Conservation (phyloP, 2,888 invertebrate species). For the Gnatocerus cornutus region DNA sequence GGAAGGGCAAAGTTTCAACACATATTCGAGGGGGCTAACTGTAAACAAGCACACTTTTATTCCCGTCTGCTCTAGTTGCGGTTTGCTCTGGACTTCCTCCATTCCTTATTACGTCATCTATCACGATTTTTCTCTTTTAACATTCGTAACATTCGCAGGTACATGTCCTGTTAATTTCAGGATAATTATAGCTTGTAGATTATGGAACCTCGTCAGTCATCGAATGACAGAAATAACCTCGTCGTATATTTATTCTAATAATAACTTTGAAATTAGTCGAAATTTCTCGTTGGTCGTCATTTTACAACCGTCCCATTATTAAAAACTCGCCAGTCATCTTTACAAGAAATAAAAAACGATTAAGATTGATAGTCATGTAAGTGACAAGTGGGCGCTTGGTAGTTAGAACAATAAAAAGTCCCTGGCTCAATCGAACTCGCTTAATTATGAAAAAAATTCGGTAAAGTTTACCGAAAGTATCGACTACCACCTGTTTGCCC, state of each 20-base stretch:
- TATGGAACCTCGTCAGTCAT: slow-evolving; percentile 38
- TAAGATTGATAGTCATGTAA: slow-evolving; percentile 17
- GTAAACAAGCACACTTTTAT: too few species aligned
- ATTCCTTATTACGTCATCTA: too few species aligned
- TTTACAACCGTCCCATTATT: slow-evolving; percentile 19
- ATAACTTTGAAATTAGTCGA: slow-evolving; percentile 25
- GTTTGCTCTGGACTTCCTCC: too few species aligned
- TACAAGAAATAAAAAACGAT: slow-evolving; percentile 18
- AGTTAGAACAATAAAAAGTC: slow-evolving; percentile 10
- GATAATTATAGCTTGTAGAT: slow-evolving; percentile 39
- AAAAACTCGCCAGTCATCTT: slow-evolving; percentile 33
- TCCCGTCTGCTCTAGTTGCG: too few species aligned
- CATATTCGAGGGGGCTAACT: too few species aligned
- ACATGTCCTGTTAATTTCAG: neutral
- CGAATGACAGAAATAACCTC: slow-evolving; percentile 37
- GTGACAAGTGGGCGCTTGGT: slow-evolving; percentile 16
- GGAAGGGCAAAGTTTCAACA: too few species aligned
- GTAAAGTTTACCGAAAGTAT: slow-evolving; percentile 3
- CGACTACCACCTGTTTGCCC: slow-evolving; percentile 42
- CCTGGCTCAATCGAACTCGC: neutral
- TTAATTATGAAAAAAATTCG: slow-evolving; percentile 6
- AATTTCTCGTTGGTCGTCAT: slow-evolving; percentile 19
- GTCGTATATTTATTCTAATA: slow-evolving; percentile 32
- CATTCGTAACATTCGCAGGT: too few species aligned
- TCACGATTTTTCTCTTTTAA: too few species aligned